Conservation (phyloP, 2,797 vertebrate genomes). For the Poeciliopsis turneri region DNA sequence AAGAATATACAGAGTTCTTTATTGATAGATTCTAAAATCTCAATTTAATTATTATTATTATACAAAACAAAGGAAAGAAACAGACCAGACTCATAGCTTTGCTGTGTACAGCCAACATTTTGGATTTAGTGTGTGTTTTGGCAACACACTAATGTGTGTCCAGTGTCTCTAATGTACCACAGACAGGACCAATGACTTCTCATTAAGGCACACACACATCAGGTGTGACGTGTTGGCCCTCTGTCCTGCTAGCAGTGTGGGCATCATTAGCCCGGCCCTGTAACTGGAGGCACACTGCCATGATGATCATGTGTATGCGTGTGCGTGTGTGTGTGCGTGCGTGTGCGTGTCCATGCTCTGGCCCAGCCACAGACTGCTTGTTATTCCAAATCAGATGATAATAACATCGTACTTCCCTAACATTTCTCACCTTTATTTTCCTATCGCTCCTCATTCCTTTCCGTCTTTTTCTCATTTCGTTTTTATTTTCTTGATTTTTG, state of each 20-base stretch:
- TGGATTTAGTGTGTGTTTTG: conserved; percentile 17
- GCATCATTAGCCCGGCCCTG: conserved; percentile 49
- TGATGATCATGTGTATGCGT: neutral
- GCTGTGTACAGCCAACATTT: neutral
- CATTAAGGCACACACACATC: conserved; percentile 18
- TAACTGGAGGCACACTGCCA: conserved; percentile 9
- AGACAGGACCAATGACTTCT: conserved; percentile 16
- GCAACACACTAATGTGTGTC: neutral
- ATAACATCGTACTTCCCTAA: neutral
- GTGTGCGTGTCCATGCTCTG: neutral
- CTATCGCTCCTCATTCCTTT: neutral
- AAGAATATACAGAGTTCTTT: too few relatives aligned
- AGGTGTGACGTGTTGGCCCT: conserved; percentile 33
- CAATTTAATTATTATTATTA: neutral
- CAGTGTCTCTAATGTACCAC: neutral
- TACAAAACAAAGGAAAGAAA: neutral
- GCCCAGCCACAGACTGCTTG: conserved; percentile 22
- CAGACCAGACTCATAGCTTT: neutral
- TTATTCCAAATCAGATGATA: neutral
- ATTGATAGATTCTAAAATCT: neutral
- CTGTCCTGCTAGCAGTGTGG: conserved; percentile 33
- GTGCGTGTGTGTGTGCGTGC: too few relatives aligned
- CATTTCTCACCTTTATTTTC: neutral
- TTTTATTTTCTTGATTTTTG: neutral
- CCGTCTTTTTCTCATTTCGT: neutral